Conservation (phyloP, 2,888 invertebrate species). For the Paralinhomoeus sp. region DNA sequence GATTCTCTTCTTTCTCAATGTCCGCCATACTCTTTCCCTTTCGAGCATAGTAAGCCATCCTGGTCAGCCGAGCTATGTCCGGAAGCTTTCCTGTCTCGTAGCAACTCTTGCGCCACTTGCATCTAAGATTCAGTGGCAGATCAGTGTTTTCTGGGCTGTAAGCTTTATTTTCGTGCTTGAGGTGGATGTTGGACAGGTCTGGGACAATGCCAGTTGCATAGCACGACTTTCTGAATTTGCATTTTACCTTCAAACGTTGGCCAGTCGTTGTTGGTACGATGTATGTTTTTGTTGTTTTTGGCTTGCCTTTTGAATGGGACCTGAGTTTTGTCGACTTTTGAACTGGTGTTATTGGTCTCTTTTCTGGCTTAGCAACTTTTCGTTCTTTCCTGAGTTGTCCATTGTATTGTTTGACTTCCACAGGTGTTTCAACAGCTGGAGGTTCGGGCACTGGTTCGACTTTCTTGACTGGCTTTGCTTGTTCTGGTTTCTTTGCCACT, state of each 20-base stretch:
- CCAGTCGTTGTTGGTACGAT: no score
- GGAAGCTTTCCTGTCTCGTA: conserved; percentile 13
- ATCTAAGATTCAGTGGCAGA: conserved; percentile 9
- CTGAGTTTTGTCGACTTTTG: no score
- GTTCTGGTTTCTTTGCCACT: no score
- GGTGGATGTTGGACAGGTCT: conserved; percentile 9
- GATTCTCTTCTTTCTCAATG: conserved; percentile 7
- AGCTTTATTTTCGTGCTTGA: conserved; percentile 10
- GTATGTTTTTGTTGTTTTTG: no score
- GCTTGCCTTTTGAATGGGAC: no score
- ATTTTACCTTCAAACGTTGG: conserved; percentile 9
- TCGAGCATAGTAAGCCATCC: conserved; percentile 10
- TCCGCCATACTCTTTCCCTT: conserved; percentile 7
- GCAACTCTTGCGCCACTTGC: conserved; percentile 27
- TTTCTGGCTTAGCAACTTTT: no score
- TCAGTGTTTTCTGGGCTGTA: conserved; percentile 12
- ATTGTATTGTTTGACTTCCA: no score
- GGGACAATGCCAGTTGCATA: conserved; percentile 15
- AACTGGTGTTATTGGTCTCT: no score
- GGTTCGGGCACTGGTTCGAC: no score
- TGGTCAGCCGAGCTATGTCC: conserved; percentile 8
- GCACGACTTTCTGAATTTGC: conserved; percentile 17
- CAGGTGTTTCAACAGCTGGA: no score
- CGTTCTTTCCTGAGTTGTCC: no score
- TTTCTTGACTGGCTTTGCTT: no score